Conservation (phyloP, 2,797 vertebrate genomes). For the Staurois parvus region DNA sequence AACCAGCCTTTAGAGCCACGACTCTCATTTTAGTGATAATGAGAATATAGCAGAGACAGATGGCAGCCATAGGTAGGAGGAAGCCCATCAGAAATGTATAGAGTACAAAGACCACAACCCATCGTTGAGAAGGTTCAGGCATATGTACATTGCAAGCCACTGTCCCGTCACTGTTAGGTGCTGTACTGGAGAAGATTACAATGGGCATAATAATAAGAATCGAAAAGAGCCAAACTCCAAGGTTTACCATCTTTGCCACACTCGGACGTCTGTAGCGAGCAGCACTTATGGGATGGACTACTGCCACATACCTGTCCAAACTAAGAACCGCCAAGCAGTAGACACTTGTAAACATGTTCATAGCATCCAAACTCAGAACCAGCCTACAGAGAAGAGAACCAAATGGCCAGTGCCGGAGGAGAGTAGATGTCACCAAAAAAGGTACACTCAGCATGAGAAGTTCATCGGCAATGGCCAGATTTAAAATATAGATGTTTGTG, state of each 20-base stretch:
- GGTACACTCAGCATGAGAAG: constrained; percentile 92
- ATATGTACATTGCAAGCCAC: constrained; percentile 91
- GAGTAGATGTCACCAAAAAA: constrained; percentile 87
- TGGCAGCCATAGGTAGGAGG: constrained; percentile 88
- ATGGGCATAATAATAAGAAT: constrained; percentile 89
- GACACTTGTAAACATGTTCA: constrained; percentile 95
- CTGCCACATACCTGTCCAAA: constrained; percentile 89
- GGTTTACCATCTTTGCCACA: constrained; percentile 88
- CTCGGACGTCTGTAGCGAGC: constrained; percentile 88
- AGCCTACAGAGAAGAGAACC: constrained; percentile 87
- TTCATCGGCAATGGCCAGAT: constrained; percentile 89
- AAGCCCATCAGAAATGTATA: constrained; percentile 92
- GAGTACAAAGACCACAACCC: constrained; percentile 88
- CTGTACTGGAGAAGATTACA: constrained; percentile 87
- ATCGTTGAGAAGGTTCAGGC: constrained; percentile 85
- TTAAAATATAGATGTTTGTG: constrained; percentile 91
- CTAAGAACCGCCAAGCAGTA: constrained; percentile 91
- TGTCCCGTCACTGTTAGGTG: constrained; percentile 86
- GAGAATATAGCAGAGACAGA: constrained; percentile 90
- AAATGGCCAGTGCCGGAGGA: constrained; percentile 91
- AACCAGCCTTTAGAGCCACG: constrained; percentile 89
- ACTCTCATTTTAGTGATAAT: constrained; percentile 90
- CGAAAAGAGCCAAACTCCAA: constrained; percentile 88
- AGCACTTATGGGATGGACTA: constrained; percentile 91
- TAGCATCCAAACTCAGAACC: constrained; percentile 89